Evolutionary conservation across 2,888 invertebrate genomes (phyloP).

Genomic region (Syrista parreyssii): DNA sequence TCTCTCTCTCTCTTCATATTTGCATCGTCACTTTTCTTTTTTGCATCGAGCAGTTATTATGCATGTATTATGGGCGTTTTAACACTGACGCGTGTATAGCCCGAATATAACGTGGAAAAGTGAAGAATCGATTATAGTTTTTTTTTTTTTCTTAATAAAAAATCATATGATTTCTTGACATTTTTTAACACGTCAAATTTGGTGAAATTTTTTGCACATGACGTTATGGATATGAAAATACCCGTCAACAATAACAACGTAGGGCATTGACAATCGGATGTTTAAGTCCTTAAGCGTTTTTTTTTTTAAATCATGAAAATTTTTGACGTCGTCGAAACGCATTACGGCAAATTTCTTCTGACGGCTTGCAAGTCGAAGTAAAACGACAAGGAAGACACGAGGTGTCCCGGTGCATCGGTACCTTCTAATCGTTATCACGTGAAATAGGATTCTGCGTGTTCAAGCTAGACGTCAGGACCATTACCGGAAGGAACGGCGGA

Average conservation of each 20-base stretch:
- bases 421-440: constrained; percentile 18
- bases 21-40: constrained; percentile 34
- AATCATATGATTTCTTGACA: neutral
- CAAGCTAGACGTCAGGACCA: constrained; percentile 62
- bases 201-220: neutral
- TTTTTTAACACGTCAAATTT: neutral
- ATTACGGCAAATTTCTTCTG: neutral
- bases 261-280: neutral
- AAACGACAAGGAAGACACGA: neutral
- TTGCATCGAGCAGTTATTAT: constrained; percentile 50
- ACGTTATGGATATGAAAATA: no score
- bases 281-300: neutral
- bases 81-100: constrained; percentile 15
- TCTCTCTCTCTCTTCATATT: constrained; percentile 26
- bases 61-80: constrained; percentile 51
- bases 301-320: neutral
- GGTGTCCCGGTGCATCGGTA: neutral
- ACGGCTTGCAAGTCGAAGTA: neutral
- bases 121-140: neutral
- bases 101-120: neutral
- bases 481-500: constrained; percentile 43
- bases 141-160: neutral
- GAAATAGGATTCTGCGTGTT: constrained; percentile 64
- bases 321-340: neutral
- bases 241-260: neutral